Evolutionary conservation across 2,888 invertebrate genomes (phyloP), one percentile per base, ranked within the genome.

Genomic region (Catocala fraxini): DNA sequence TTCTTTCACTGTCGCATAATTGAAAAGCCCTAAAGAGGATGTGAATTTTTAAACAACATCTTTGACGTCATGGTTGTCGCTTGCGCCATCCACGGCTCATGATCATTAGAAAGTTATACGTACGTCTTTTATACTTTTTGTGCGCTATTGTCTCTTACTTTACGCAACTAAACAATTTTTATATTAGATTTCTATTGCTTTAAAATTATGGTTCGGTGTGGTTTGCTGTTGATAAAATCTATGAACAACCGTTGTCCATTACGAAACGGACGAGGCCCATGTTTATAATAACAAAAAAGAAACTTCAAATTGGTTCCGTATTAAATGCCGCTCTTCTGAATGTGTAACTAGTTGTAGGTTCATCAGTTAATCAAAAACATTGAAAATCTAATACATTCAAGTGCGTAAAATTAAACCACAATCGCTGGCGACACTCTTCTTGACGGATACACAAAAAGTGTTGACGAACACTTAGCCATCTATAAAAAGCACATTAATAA

Each of bases 51-150:
- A 68, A 75, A 67, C 65, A 70, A 75, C 74, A 70, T 59, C 61
- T 55, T 63, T 60, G 65, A 71, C 65, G 71, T 70, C 74, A 71
- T 63, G 71, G 61, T 52, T 12, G 53, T 35, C 47, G 68, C 65
- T 67, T 69, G 68, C 75, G 64, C 71, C 72, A 73, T 63, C 52
- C 65, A 67, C 81, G 71, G 80, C 79, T 83, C 79, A 79, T 68
- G 75, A 82, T 80, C 82, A 82, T 84, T 86, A 86, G 87, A 86
- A 87, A 88, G 87, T 81, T 65, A 64, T 43, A 34, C 35, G 41
- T 43, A 34, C 35, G 46, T 65, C 70, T 73, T 77, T 75, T 75
- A 66, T 77, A 67, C 57, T 72, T 75, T 73, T 78, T 75, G 77
- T 75, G 58, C 47, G 65, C 58, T 73, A 71, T 81, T 75, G 71